Evolutionary conservation across 2,797 vertebrate genomes (phyloP), one percentile per base, ranked within the genome.

Genomic region (Sebastes flavidus): DNA sequence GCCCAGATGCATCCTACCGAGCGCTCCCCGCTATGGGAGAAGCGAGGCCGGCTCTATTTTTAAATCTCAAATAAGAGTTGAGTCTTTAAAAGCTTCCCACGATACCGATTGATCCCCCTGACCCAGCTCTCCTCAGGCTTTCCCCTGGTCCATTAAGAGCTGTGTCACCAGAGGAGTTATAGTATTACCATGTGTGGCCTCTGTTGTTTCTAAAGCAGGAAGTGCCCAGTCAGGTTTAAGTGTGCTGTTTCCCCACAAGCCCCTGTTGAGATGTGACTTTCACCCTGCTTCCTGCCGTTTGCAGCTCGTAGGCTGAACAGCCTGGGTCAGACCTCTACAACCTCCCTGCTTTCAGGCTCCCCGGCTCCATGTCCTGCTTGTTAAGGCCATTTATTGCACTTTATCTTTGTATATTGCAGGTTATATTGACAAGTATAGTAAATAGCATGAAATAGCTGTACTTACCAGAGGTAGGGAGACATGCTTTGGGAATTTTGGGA

Each of bases 81-180:
- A 88, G 86, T 89, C 87, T 92, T 92, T 94, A 94, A 94, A 93
- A 94, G 92, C 92, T 93, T 93, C 91, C 91, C 93, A 93, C 89
- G 91, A 88, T 89, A 88, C 83, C 83, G 86, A 94, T 95, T 94
- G 93, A 95, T 94, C 94, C 87, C 87, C 85, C 83, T 86, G 90
- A 90, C 90, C 87, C 80, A 3, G 65, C 85, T 78, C 90, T 91
- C 87, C 73, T 83, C 88, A 70, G 77, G 79, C 88, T 87, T 73
- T 82, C 86, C 89, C 88, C 87, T 69, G 82, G 74, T 94, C 94
- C 93, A 95, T 95, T 94, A 95, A 85, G 88, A 92, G 83, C 90
- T 71, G 89, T 89, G 90, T 91, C 92, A 91, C 93, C 80, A 78
- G 87, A 87, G 85, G 90, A 93, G 84, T 87, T 91, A 66, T 87